Evolutionary conservation across 2,113 vertebrate genomes (phyloP).

Genomic region (Psittacula cyanocephala): DNA sequence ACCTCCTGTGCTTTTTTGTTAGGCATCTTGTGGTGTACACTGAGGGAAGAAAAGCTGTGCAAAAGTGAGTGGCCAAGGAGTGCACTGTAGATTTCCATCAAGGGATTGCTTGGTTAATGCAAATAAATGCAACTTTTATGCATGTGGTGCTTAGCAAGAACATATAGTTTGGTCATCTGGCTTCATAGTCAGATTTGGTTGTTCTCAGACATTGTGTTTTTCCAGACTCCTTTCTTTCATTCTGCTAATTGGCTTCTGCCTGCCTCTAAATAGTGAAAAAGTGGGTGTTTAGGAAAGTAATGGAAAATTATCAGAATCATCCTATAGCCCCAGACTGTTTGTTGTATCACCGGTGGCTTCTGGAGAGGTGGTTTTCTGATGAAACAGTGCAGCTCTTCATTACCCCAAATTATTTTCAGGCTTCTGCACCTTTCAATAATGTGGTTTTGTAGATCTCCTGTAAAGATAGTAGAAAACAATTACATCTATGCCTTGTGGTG

Average conservation of each 20-base stretch:
- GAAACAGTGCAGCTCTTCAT: background rate
- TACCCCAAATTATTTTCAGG: background rate
- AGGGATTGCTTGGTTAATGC: background rate
- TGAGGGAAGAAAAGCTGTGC: background rate
- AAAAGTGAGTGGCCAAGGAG: background rate
- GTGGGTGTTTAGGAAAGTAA: background rate
- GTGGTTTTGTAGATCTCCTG: background rate
- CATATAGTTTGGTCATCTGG: background rate
- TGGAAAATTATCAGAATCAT: background rate
- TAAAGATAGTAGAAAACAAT: conserved; percentile 24
- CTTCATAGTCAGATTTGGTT: background rate
- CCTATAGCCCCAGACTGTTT: background rate
- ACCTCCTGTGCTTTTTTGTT: background rate
- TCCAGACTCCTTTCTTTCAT: background rate
- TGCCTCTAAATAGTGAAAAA: background rate
- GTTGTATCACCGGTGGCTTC: background rate
- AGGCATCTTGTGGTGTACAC: background rate
- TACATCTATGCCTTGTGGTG: conserved; percentile 3
- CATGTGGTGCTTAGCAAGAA: background rate
- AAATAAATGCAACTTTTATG: background rate
- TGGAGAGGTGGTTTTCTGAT: background rate
- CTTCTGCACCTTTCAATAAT: background rate
- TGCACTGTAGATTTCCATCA: background rate
- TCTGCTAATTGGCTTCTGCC: background rate
- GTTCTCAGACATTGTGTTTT: background rate